A percentile compares a stretch with the other conserved stretches of the same genome.
Evolutionary conservation across 2,113 vertebrate species (phyloP).

Genomic region (Chrysemys picta): DNA sequence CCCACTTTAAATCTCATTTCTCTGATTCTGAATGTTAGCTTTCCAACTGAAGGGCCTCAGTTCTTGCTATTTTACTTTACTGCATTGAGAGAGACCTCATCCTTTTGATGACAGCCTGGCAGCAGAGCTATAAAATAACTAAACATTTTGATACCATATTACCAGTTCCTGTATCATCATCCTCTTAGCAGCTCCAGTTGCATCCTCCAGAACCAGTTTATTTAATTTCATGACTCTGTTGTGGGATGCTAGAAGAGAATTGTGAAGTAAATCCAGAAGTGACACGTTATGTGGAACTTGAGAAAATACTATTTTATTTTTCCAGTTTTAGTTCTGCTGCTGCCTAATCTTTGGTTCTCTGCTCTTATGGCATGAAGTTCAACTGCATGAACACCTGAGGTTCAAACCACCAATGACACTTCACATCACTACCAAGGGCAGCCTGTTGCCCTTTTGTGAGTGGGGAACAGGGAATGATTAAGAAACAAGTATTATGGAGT

Average conservation of each 20-base stretch:
- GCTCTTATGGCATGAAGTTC: not conserved
- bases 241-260: not conserved
- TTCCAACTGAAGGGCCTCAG: not conserved
- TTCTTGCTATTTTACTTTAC: slow-evolving; percentile 38
- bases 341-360: not conserved
- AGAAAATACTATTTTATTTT: not conserved
- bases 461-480: not conserved
- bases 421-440: not conserved
- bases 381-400: not conserved
- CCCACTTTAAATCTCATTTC: not conserved
- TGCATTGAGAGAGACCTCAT: slow-evolving; percentile 3
- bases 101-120: not conserved
- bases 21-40: not conserved
- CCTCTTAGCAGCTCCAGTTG: slow-evolving; percentile 39
- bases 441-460: not conserved
- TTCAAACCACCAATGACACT: not conserved
- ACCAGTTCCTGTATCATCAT: not conserved
- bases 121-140: not conserved
- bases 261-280: not conserved
- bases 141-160: not conserved
- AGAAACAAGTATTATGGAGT: not conserved
- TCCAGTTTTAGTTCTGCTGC: not conserved
- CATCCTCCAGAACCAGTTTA: slow-evolving; percentile 39
- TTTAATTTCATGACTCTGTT: slow-evolving; percentile 17
- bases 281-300: not conserved